Base-by-base conservation (phyloP, 1,140 invertebrate species). In the Octopus sinensis region DNA sequence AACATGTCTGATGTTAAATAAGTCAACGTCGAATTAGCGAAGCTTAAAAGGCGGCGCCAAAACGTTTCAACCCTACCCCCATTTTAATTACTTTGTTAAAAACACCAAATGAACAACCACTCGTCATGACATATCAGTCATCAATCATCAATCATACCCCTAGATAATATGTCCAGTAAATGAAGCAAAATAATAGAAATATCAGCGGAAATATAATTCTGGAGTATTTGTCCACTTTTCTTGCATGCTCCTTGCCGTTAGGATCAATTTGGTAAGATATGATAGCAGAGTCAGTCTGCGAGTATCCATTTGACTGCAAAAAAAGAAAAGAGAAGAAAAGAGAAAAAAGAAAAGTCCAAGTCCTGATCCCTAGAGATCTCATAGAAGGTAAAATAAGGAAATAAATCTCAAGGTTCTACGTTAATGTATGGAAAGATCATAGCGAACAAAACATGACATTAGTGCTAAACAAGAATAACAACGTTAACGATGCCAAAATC, bases 101-200 rank as follows among this genome's bases (percentile, higher is more conserved):
- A 7, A 10, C 10, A 6, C 43, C 13, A 7, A 23, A 7, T 1
- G 23, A 51, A 7, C 17, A 1, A 1, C 43, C 6, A 68, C 12
- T 52, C 68, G 78, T 51, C 23, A 10, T 52, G 23, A 13, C 12
- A 23, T 17, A 13, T 10, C 10, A 79, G 4, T 54, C 68, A 13
- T 53, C 43, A 53, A 80, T 51, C 13, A 54, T 9, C 17, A 12
- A 54, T 52, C 76, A 52, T 53, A 54, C 75, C 9, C 17, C 23
- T 30, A 78, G 62, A n/a, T 81, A 78, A 52, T 53, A 81, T 10
- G 30, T 5, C 76, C 81, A 78, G 43, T 78, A 81, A n/a, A 10
- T 6, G 6, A 78, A 7, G 7, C 71, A 73, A 77, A 81, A 81
- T 4, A 78, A 1, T 23, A 51, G 10, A 68, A 78, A 78, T 17